A percentile compares a stretch with the other conserved stretches of the same genome.
Conservation (phyloP, 2,888 invertebrate genomes). For the Machimus rusticus region DNA sequence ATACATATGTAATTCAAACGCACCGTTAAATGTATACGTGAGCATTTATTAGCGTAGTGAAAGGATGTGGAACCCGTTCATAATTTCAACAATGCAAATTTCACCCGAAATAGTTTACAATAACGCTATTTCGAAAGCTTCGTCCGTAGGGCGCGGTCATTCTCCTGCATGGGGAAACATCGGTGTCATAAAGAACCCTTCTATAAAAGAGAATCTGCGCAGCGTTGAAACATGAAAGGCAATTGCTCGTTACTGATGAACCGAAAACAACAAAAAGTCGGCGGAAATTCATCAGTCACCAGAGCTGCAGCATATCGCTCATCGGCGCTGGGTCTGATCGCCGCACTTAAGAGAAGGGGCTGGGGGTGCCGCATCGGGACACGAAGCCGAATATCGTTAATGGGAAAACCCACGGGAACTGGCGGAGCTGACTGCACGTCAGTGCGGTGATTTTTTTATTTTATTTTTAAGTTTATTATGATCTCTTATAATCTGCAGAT, state of each 20-base stretch:
- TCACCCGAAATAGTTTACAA: neutral
- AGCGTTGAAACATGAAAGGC: neutral
- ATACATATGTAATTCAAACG: no score
- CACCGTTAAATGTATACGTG: neutral
- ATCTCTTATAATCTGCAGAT: conserved; percentile 5
- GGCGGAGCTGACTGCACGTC: neutral
- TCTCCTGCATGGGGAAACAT: neutral
- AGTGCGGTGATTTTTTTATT: neutral
- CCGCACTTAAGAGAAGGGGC: neutral
- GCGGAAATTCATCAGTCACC: neutral
- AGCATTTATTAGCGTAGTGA: neutral
- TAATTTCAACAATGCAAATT: neutral
- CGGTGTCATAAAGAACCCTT: neutral
- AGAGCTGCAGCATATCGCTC: neutral
- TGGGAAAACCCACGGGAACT: neutral
- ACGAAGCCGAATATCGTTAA: neutral
- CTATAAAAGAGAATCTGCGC: neutral
- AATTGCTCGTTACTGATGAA: neutral
- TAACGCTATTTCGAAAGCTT: neutral
- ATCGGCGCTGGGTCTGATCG: neutral
- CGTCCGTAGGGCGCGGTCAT: neutral
- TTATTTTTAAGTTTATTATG: neutral
- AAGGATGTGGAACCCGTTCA: neutral
- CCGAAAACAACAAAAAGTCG: neutral
- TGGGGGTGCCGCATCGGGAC: neutral